These are phyloP conservation scores for Meles meles DNA, from an alignment of 2,113 vertebrate genomes.

Conservation along the genomic window DNA sequence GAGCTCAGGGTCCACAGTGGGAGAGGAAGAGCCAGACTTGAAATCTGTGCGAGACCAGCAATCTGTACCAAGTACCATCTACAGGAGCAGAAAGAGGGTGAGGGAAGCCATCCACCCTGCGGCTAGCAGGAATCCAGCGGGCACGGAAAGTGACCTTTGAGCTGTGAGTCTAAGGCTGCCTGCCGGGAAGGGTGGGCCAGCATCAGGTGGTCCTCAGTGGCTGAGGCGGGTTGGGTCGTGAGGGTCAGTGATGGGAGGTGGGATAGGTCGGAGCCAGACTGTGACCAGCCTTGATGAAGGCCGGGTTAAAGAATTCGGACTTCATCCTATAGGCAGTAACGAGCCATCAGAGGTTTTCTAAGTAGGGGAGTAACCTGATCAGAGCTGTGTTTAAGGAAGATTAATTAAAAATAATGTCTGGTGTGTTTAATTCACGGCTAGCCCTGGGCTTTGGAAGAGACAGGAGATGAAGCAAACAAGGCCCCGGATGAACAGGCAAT, in stretches of 20 bases:
- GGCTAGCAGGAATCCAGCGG: background rate
- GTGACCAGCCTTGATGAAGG: background rate
- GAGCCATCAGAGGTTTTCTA: slow-evolving; percentile 57
- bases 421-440: slow-evolving; percentile 66
- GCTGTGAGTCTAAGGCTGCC: background rate
- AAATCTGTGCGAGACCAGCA: background rate
- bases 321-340: slow-evolving; percentile 42
- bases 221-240: background rate
- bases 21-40: background rate
- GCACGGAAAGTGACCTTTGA: background rate
- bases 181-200: too few species aligned
- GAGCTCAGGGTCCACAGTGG: background rate
- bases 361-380: slow-evolving; percentile 62
- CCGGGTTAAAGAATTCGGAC: slow-evolving; percentile 11
- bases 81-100: too few species aligned
- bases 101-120: background rate
- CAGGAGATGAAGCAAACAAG: slow-evolving; percentile 53
- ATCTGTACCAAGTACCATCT: background rate
- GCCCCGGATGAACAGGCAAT: slow-evolving; percentile 37
- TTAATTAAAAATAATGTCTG: slow-evolving; percentile 74
- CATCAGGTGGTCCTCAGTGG: background rate
- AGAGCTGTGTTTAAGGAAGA: slow-evolving; percentile 68
- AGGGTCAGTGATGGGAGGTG: background rate
- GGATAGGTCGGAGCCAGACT: background rate
- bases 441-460: slow-evolving; percentile 60